A percentile compares a stretch with the other conserved stretches of the same genome.
These are phyloP conservation scores for Pemphigus obesinymphae DNA, from an alignment of 1,140 invertebrate species.

Conservation along the genomic window DNA sequence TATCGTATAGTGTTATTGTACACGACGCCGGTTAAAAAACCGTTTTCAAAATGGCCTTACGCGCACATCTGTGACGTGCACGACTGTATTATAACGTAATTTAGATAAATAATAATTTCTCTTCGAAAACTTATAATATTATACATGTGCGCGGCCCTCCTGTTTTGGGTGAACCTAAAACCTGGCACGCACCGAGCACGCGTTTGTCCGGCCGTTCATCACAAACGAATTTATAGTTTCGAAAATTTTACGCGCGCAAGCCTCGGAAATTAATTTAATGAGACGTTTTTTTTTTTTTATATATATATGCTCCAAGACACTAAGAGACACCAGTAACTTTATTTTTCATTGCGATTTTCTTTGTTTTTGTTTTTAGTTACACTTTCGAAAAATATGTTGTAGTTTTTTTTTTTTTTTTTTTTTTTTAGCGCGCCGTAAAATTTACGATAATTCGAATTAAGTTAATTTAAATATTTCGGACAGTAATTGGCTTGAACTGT, in stretches of 20 bases:
- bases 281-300: neutral
- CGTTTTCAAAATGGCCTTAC: neutral
- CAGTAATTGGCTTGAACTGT: neutral
- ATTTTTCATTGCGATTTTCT: neutral
- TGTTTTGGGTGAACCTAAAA: neutral
- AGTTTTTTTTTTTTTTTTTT: too few relatives aligned
- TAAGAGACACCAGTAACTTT: neutral
- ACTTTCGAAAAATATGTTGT: neutral
- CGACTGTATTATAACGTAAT: too few relatives aligned
- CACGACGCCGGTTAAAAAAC: too few relatives aligned
- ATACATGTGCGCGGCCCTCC: neutral
- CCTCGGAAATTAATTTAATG: neutral
- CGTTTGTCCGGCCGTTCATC: neutral
- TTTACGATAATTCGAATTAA: neutral
- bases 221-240: neutral
- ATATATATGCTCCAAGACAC: too few relatives aligned
- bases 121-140: neutral
- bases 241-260: too few relatives aligned
- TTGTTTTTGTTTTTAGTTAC: neutral
- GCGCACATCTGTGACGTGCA: neutral
- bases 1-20: too few relatives aligned
- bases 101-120: neutral
- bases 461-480: neutral
- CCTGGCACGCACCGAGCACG: too few relatives aligned
- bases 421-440: neutral